phyloP scores from a whole-genome alignment of 1,140 invertebrate species.

The Eriosoma lanigerum region DNA sequence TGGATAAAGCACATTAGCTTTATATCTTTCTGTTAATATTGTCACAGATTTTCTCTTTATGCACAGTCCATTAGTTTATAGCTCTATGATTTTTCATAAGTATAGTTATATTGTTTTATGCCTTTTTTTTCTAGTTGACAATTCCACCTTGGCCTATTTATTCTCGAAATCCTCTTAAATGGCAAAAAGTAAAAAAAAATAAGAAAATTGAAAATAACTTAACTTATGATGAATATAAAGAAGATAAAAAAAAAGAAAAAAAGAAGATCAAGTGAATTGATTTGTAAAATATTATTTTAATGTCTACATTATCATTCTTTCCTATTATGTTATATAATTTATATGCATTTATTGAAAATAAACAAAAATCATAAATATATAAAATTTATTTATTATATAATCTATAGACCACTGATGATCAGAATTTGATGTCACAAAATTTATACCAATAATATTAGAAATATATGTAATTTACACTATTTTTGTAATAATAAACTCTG shows the following conservation, averaged over 20 bases:
- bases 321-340: constrained; percentile 44
- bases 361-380: background rate
- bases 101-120: no score
- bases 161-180: constrained; percentile 43
- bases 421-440: no score
- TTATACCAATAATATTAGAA: no score
- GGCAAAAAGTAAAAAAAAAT: constrained; percentile 36
- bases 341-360: constrained; percentile 26
- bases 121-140: constrained; percentile 30
- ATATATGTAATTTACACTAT: no score
- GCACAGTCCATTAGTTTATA: no score
- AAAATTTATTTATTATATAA: no score
- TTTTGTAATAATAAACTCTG: no score
- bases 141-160: constrained; percentile 41
- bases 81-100: no score
- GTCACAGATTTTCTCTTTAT: no score
- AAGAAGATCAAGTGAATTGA: constrained; percentile 49
- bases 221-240: constrained; percentile 38
- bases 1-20: no score
- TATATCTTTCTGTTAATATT: no score
- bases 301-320: background rate
- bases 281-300: background rate
- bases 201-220: constrained; percentile 28
- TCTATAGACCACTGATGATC: no score
- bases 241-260: constrained; percentile 48